A percentile compares a stretch with the other conserved stretches of the same genome.
phyloP scores from a whole-genome alignment of 2,113 vertebrate genomes.

The Talpa occidentalis region DNA sequence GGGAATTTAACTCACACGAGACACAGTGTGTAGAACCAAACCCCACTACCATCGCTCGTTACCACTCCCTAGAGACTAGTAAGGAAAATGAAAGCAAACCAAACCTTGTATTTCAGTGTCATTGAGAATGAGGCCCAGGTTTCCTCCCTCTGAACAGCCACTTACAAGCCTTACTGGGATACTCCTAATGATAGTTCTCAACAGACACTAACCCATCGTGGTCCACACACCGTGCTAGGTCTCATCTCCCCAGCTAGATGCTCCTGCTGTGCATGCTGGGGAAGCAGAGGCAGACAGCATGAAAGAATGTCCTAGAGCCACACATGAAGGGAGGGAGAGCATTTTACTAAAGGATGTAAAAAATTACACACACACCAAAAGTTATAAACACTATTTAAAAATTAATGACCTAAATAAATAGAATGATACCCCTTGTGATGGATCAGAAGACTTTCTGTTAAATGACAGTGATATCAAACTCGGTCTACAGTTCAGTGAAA shows the following conservation, averaged over 20 bases:
- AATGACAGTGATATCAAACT: background rate
- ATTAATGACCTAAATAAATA: background rate
- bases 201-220: background rate
- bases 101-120: background rate
- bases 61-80: background rate
- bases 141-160: background rate
- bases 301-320: background rate
- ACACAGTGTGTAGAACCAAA: background rate
- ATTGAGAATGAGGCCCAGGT: background rate
- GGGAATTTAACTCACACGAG: background rate
- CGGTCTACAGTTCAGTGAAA: background rate
- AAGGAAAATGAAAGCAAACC: background rate
- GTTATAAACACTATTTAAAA: background rate
- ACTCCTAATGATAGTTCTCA: background rate
- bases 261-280: rapidly evolving
- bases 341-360: background rate
- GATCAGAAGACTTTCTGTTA: background rate
- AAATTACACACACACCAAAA: background rate
- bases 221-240: background rate
- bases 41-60: no score
- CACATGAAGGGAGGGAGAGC: background rate
- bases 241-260: background rate
- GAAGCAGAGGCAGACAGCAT: background rate
- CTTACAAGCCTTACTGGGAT: background rate
- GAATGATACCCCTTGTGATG: background rate